Percentiles rank a stretch among this genome's conserved stretches.
Evolutionary conservation across 2,113 vertebrate genomes (phyloP).

Genomic region (Bufo gargarizans): DNA sequence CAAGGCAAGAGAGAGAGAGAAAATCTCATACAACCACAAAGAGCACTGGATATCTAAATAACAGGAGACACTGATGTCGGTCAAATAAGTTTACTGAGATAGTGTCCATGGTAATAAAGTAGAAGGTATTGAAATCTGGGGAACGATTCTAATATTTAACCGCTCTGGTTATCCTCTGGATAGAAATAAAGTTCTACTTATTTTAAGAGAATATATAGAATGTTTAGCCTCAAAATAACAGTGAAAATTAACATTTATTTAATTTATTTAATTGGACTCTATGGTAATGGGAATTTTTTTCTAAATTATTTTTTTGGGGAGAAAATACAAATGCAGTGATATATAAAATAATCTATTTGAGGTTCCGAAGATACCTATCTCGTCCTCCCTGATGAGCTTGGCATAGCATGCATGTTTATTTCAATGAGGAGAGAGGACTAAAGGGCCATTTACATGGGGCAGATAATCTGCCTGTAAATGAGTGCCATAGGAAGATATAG

Average conservation of each 20-base stretch:
- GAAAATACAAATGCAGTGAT: too few species aligned
- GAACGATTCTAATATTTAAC: background rate
- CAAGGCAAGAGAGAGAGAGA: slow-evolving; percentile 44
- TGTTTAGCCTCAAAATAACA: too few species aligned
- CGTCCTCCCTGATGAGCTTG: too few species aligned
- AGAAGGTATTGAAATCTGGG: background rate
- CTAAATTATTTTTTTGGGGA: too few species aligned
- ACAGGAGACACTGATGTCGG: slow-evolving; percentile 1
- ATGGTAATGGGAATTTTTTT: too few species aligned
- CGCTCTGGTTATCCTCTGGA: background rate
- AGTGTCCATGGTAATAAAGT: slow-evolving; percentile 6
- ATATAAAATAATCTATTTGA: too few species aligned
- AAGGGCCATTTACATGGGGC: too few species aligned
- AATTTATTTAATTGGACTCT: too few species aligned
- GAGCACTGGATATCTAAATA: background rate
- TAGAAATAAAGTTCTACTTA: background rate
- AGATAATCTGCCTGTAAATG: too few species aligned
- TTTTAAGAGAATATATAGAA: background rate
- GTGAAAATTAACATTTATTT: too few species aligned
- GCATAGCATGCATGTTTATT: background rate
- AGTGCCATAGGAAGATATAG: too few species aligned
- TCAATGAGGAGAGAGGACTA: background rate
- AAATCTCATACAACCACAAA: slow-evolving; percentile 17
- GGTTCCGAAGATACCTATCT: too few species aligned
- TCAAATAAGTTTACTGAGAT: background rate